Conservation (phyloP, 2,113 vertebrate species). For the Polyodon spathula region DNA sequence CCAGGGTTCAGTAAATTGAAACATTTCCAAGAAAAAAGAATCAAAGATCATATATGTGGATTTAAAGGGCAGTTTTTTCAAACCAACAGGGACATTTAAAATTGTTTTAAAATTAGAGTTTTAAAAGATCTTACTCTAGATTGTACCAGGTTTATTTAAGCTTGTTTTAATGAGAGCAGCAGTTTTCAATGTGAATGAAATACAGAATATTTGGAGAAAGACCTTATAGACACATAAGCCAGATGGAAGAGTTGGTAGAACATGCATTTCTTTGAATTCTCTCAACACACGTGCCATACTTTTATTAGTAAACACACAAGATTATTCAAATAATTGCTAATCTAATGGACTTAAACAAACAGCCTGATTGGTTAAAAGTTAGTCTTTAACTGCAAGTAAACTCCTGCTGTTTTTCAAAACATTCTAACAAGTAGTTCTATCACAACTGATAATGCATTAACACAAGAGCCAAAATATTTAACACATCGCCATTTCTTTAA, state of each 20-base stretch:
- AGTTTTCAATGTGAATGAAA: too few species aligned
- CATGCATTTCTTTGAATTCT: constrained; percentile 4
- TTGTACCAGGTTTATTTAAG: too few species aligned
- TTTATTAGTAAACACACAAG: constrained; percentile 2
- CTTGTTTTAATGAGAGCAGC: too few species aligned
- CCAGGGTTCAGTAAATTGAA: constrained; percentile 18
- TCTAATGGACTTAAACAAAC: not conserved
- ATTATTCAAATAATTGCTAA: constrained; percentile 1
- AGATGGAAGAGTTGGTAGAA: constrained; percentile 12
- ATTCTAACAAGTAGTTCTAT: constrained; percentile 4
- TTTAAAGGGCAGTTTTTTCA: too few species aligned
- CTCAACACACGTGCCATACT: not conserved
- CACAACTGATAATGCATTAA: constrained; percentile 1
- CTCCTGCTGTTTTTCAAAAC: constrained; percentile 10
- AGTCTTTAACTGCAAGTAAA: not conserved
- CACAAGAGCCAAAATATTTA: not conserved
- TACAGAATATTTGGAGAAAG: too few species aligned
- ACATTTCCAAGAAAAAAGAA: too few species aligned
- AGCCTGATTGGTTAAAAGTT: not conserved
- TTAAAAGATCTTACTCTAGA: too few species aligned
- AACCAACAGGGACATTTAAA: too few species aligned
- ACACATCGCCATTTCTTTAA: not conserved
- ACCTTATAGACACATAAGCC: not conserved
- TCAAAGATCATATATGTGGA: too few species aligned
- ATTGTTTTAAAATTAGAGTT: too few species aligned